These are phyloP conservation scores for Elmis aenea DNA, from an alignment of 2,888 invertebrate genomes.

Conservation along the genomic window DNA sequence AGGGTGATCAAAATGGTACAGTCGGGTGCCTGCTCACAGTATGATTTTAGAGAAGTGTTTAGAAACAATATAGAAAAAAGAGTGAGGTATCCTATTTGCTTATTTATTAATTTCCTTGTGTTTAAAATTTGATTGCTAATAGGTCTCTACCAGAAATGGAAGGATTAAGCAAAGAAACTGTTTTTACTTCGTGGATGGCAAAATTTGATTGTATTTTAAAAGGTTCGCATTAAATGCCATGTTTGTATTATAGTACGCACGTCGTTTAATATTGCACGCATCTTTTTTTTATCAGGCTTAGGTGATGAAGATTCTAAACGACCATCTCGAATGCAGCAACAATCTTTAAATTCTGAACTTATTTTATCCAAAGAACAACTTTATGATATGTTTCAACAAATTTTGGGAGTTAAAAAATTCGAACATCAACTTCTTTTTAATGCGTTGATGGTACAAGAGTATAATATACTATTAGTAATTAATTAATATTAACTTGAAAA, in stretches of 20 bases:
- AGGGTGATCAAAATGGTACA: constrained; percentile 94
- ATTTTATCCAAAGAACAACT: constrained; percentile 98
- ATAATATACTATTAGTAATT: too few relatives aligned
- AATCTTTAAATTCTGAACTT: constrained; percentile 85
- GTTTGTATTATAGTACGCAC: not conserved
- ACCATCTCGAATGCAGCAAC: constrained; percentile 82
- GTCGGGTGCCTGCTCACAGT: constrained; percentile 95
- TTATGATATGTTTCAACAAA: constrained; percentile 99
- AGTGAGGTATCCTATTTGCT: constrained; percentile 61
- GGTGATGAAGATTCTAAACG: constrained; percentile 86
- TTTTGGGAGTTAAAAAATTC: constrained; percentile 97
- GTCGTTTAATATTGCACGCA: too few relatives aligned
- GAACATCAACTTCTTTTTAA: constrained; percentile 99
- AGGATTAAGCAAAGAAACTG: constrained; percentile 98
- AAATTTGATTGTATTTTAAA: constrained; percentile 99
- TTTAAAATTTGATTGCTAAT: constrained; percentile 17
- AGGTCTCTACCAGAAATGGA: constrained; percentile 98
- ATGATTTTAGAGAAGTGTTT: constrained; percentile 98
- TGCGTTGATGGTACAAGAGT: constrained; percentile 78
- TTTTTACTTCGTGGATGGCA: constrained; percentile 98
- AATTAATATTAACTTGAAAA: not conserved
- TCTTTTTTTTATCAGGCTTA: constrained; percentile 46
- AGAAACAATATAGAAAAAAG: constrained; percentile 98
- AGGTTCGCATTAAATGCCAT: constrained; percentile 51
- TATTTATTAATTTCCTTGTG: constrained; percentile 4